Evolutionary conservation across 2,113 vertebrate genomes (phyloP).

Genomic region (Emydocephalus ijimae): DNA sequence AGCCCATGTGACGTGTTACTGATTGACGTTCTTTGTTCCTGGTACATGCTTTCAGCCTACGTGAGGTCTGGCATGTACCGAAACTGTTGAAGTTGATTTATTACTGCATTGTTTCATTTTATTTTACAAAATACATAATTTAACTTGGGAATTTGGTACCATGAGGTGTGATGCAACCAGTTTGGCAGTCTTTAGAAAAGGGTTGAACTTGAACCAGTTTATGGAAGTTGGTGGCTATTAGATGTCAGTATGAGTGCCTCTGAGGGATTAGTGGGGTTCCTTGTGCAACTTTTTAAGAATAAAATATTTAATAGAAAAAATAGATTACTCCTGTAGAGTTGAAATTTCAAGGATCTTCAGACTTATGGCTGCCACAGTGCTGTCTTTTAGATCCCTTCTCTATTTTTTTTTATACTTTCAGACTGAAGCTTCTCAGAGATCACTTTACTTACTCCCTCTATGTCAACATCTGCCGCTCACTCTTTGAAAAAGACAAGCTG

Average conservation of each 20-base stretch:
- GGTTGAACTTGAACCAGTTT: neutral
- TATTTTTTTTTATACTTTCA: constrained; percentile 40
- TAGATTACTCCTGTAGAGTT: neutral
- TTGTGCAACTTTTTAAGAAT: neutral
- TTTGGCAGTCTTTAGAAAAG: neutral
- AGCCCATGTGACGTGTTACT: no score
- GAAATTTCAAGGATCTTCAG: neutral
- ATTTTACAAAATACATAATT: neutral
- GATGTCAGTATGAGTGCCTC: neutral
- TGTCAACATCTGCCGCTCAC: constrained; percentile 84
- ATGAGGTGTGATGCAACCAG: neutral
- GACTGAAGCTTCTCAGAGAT: constrained; percentile 82
- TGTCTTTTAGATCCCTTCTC: constrained; percentile 2
- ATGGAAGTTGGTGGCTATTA: neutral
- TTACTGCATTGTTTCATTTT: neutral
- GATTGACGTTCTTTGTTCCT: no score
- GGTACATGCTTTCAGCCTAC: no score
- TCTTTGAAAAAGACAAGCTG: constrained; percentile 92
- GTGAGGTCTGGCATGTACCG: no score
- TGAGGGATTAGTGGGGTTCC: neutral
- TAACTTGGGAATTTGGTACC: neutral
- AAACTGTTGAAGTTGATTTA: no score
- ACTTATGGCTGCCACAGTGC: neutral
- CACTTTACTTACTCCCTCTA: constrained; percentile 87
- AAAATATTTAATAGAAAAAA: neutral